These are phyloP conservation scores for Stramonita haemastoma DNA, from an alignment of 2,888 invertebrate species.

Conservation along the genomic window DNA sequence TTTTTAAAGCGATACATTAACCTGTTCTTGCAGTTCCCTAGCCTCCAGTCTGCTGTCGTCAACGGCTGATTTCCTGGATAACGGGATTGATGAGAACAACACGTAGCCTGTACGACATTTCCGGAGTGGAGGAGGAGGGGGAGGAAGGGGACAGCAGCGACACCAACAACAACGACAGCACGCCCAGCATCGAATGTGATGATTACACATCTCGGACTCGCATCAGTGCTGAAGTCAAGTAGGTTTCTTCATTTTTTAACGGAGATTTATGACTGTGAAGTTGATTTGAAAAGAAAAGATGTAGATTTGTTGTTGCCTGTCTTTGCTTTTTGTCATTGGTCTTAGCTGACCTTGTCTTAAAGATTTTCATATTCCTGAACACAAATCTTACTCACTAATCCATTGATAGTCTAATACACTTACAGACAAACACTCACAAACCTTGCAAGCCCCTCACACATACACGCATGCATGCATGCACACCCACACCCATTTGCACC, in stretches of 20 bases:
- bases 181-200: conserved; percentile 34
- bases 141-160: conserved; percentile 47
- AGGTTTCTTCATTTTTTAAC: neutral
- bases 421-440: too few species aligned
- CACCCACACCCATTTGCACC: too few species aligned
- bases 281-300: neutral
- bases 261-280: neutral
- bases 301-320: neutral
- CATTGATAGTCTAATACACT: too few species aligned
- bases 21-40: conserved; percentile 78
- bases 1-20: too few species aligned
- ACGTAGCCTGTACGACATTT: conserved; percentile 71
- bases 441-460: too few species aligned
- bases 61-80: conserved; percentile 79
- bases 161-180: conserved; percentile 23
- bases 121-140: conserved; percentile 51
- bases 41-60: conserved; percentile 80
- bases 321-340: too few species aligned
- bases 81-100: conserved; percentile 78
- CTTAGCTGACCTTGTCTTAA: too few species aligned
- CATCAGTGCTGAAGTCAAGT: conserved; percentile 46
- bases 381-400: too few species aligned
- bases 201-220: neutral
- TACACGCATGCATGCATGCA: too few species aligned
- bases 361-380: too few species aligned